These are phyloP conservation scores for Marmota monax DNA, from an alignment of 2,113 vertebrate genomes.

Conservation along the genomic window DNA sequence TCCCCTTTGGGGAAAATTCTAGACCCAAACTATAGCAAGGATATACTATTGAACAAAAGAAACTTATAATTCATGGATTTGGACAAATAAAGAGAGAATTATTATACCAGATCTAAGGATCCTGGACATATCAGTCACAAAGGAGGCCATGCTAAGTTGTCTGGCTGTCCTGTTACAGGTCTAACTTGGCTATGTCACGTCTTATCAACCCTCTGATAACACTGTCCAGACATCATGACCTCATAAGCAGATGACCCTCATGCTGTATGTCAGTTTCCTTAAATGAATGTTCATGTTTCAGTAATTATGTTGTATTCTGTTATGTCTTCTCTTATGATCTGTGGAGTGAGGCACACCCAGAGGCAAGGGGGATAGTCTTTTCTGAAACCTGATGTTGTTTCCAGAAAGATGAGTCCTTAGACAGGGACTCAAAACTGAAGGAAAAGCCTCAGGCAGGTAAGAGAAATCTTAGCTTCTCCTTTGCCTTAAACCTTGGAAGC, in stretches of 20 bases:
- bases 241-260: conserved; percentile 53
- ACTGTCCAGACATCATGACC: conserved; percentile 51
- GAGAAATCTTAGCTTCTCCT: not conserved
- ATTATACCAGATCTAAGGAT: not conserved
- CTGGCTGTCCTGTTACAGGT: not conserved
- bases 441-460: not conserved
- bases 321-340: conserved; percentile 23
- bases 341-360: not conserved
- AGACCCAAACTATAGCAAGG: not conserved
- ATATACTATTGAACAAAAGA: not conserved
- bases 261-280: conserved; percentile 40
- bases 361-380: not conserved
- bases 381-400: conserved; percentile 46
- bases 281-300: conserved; percentile 20
- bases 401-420: not conserved
- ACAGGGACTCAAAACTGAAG: not conserved
- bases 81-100: not conserved
- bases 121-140: not conserved
- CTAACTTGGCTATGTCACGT: not conserved
- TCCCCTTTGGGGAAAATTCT: not conserved
- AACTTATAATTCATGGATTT: not conserved
- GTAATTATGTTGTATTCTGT: conserved; percentile 45
- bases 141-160: not conserved
- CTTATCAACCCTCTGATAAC: conserved; percentile 49
- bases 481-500: not conserved